Evolutionary conservation across 2,797 vertebrate species (phyloP), one percentile per base, ranked within the genome.

Genomic region (Eidolon dupreanum): DNA sequence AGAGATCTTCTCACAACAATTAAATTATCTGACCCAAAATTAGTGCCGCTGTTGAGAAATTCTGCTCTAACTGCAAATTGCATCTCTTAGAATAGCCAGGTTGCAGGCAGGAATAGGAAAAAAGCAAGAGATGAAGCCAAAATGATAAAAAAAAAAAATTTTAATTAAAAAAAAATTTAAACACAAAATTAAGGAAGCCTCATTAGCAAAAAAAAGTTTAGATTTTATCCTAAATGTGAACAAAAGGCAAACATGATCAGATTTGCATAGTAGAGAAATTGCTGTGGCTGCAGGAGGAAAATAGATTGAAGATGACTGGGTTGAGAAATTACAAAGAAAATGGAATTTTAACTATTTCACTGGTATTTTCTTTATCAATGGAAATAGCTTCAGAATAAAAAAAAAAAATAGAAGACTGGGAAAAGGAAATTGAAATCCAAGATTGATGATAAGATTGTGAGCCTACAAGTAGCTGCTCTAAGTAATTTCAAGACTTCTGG

Each of bases 331-430:
- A 41, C 78, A 66, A 88, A 75, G 38, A 91, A 90, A 90, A 73
- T 16, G 13, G 57, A 33, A 28, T 85, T 78, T 92, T 49, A 78
- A 86, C 73, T 78, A 66, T 70, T 82, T 78, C 51, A 65, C 28
- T 91, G 85, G 46, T 73, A 19, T 75, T 94, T 88, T 74, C 73
- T 93, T 91, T 68, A 96, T 92, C 85, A 79, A 46, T 26, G 38
- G 11, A 11, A 93, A 36, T 87, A 90, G 79, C 74, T 94, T 93
- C 70, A 73, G 66, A 93, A 65, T 55, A 57, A 57, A 59, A 74
- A 73, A 66, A 41, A 78, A 19, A 75, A 59, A 74, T 31, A 55
- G 12, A 90, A 78, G 49, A 36, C 49, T 88, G 36, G 22, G 43
- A 57, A 66, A 12, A 88, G 59, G 86, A 91, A 91, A 89, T 4